A percentile compares a stretch with the other conserved stretches of the same genome.
phyloP scores from a whole-genome alignment of 1,140 invertebrate species.

The Apolygus lucorum region DNA sequence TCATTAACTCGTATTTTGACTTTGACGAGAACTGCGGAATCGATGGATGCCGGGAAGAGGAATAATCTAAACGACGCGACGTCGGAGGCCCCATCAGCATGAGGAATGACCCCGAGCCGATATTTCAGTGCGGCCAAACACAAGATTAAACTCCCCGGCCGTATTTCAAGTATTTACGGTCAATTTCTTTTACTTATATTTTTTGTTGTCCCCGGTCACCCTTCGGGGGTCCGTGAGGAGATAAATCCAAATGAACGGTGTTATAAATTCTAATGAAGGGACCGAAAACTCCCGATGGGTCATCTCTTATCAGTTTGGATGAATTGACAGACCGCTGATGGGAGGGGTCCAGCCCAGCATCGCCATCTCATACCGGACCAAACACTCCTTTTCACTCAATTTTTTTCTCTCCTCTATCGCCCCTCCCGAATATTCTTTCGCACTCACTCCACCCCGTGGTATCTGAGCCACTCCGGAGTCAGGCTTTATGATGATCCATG shows the following conservation, averaged over 20 bases:
- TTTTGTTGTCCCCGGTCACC: not conserved
- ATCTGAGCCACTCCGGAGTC: not conserved
- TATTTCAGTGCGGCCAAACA: not conserved
- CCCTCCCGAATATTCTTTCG: constrained; percentile 2
- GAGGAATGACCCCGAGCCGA: not conserved
- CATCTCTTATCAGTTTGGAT: constrained; percentile 7
- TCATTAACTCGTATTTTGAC: too few relatives aligned
- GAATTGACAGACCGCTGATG: constrained; percentile 13
- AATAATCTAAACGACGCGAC: not conserved
- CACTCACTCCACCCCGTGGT: not conserved
- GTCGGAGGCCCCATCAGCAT: not conserved
- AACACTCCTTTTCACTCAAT: not conserved
- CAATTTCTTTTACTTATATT: constrained; percentile 14
- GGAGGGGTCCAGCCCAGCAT: not conserved
- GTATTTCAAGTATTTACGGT: constrained; percentile 11
- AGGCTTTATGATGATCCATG: constrained; percentile 12
- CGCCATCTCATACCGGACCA: not conserved
- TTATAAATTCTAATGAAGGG: constrained; percentile 12
- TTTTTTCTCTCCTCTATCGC: not conserved
- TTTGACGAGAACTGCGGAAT: too few relatives aligned
- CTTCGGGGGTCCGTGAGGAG: not conserved
- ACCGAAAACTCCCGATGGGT: not conserved
- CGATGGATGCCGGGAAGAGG: not conserved
- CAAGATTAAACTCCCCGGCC: not conserved
- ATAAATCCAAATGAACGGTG: constrained; percentile 11